A percentile compares a stretch with the other conserved stretches of the same genome.
Evolutionary conservation across 1,140 invertebrate genomes (phyloP).

Genomic region (Mesaphorura yosii): DNA sequence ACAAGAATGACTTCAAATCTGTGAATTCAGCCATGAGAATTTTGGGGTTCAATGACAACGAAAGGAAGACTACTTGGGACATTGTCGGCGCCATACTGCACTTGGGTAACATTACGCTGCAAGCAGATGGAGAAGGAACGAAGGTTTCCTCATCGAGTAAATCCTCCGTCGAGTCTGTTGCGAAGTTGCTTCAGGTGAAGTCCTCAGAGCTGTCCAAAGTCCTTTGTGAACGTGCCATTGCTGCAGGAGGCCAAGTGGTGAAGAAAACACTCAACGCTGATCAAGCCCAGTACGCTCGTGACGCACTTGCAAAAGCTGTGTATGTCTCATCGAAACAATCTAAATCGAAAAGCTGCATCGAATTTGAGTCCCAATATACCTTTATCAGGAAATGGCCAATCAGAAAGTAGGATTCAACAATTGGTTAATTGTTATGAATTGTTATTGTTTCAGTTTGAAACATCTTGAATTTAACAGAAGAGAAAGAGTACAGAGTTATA

Average conservation of each 20-base stretch:
- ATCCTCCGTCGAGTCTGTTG: slow-evolving; percentile 47
- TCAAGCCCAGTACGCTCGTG: slow-evolving; percentile 79
- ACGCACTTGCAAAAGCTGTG: slow-evolving; percentile 77
- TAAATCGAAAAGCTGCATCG: no score
- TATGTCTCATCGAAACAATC: no score
- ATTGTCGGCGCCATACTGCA: slow-evolving; percentile 80
- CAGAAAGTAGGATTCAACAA: no score
- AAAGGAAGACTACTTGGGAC: slow-evolving; percentile 78
- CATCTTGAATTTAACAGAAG: no score
- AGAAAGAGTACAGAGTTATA: no score
- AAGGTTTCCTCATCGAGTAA: slow-evolving; percentile 44
- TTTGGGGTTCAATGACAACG: slow-evolving; percentile 64
- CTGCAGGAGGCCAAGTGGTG: slow-evolving; percentile 86
- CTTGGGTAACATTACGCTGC: slow-evolving; percentile 65
- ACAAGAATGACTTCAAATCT: slow-evolving; percentile 59
- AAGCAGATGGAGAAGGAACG: slow-evolving; percentile 53
- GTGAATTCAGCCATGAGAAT: slow-evolving; percentile 71
- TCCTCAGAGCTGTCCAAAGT: slow-evolving; percentile 58
- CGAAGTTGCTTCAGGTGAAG: slow-evolving; percentile 59
- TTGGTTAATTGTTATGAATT: no score
- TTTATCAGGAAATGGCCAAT: no score
- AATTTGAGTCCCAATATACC: no score
- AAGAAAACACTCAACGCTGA: slow-evolving; percentile 73
- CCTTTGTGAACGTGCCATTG: slow-evolving; percentile 74
- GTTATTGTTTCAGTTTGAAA: no score